These are phyloP conservation scores for Trimorus sp. DNA, from an alignment of 2,888 invertebrate species.

Conservation along the genomic window DNA sequence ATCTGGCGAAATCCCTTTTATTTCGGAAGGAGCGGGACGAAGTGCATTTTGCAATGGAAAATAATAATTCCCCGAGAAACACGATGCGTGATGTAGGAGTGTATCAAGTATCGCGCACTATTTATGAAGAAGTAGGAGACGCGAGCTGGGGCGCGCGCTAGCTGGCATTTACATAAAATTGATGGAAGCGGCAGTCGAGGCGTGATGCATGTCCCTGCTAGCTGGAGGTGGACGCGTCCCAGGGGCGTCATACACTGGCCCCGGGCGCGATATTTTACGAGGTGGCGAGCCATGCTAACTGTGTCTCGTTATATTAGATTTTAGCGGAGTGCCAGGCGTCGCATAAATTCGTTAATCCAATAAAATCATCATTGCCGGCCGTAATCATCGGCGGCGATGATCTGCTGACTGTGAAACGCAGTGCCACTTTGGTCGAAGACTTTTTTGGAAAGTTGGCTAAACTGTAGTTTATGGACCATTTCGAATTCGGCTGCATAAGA, in stretches of 20 bases:
- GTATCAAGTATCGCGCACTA: conserved; percentile 44
- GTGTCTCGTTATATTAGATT: conserved; percentile 80
- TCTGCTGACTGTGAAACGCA: neutral
- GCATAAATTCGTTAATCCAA: conserved; percentile 80
- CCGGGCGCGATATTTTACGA: conserved; percentile 77
- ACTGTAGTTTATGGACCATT: too few relatives aligned
- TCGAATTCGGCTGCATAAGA: too few relatives aligned
- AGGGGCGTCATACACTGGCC: conserved; percentile 71
- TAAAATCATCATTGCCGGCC: conserved; percentile 76
- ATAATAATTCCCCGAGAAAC: conserved; percentile 41
- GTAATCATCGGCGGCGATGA: conserved; percentile 70
- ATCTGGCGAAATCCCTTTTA: conserved; percentile 23
- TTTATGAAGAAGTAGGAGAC: conserved; percentile 45
- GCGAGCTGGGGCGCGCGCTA: conserved; percentile 3
- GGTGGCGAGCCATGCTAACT: conserved; percentile 79
- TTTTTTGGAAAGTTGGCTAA: neutral
- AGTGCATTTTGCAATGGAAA: conserved; percentile 36
- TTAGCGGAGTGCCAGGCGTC: conserved; percentile 76
- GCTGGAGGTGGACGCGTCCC: conserved; percentile 71
- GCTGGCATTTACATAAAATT: conserved; percentile 70
- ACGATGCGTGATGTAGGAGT: conserved; percentile 38
- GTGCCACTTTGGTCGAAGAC: neutral
- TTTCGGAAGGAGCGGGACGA: neutral
- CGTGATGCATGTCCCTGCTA: conserved; percentile 69
- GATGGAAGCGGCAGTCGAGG: conserved; percentile 64